Evolutionary conservation across 2,888 invertebrate species (phyloP), one percentile per base, ranked within the genome.

Genomic region (Cryptocephalus moraei): DNA sequence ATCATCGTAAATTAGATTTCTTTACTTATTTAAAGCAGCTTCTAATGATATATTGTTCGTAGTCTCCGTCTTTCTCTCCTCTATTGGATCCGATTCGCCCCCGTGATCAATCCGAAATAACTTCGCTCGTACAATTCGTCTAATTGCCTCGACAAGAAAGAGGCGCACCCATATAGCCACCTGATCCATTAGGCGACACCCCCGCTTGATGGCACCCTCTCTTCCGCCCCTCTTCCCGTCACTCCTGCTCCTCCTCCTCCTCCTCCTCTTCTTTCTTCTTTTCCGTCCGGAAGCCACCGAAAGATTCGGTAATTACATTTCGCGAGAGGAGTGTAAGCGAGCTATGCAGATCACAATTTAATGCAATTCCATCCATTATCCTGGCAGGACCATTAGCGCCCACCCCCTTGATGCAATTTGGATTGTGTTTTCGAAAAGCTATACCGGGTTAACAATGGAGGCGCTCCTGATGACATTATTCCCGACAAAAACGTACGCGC

Each of bases 291-390:
- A 63, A 62, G 62, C 61, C 59, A 60, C 58, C 58, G 62, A 62
- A 64, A 65, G 63, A 63, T 64, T 64, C 65, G 61, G 65, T 64
- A 65, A 65, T 65, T 64, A 65, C 63, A 62, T 64, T 65, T 63
- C 61, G 62, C 59, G 61, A 22, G 22, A 22, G 22, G 22, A 22
- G 22, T 22, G 22, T 22, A 61, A 64, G 58, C 68, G 66, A 63
- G 65, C 70, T 70, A 70, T 71, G 71, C 71, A 71, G 71, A 72
- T 73, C 73, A 70, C 71, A 72, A 71, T 73, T 72, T 73, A 72
- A 71, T 72, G 71, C 71, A 71, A 72, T 73, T 72, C 71, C 70
- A 71, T 72, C 71, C 73, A 71, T 72, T 73, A 72, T 71, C 68
- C 68, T 65, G 69, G 67, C 67, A 66, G 67, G 58, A 67, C 72